Percentiles rank a stretch among this genome's conserved stretches.
Conservation (phyloP, 1,140 invertebrate genomes). For the Euschistus heros region DNA sequence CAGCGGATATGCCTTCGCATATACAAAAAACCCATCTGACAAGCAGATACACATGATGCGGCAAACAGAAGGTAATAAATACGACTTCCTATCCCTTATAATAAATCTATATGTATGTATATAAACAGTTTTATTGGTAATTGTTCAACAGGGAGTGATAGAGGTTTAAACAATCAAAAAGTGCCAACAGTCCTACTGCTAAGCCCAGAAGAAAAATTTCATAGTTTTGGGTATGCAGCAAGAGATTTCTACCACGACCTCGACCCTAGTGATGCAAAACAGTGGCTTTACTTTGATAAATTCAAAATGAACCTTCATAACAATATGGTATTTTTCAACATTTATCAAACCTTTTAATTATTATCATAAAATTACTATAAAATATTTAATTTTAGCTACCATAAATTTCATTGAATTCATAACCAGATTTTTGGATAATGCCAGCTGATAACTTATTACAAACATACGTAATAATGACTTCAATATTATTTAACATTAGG, state of each 20-base stretch:
- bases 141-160: conserved; percentile 40
- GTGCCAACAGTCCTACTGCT: conserved; percentile 47
- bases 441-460: too few species aligned
- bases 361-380: background rate
- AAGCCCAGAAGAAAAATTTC: conserved; percentile 43
- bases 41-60: conserved; percentile 48
- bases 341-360: background rate
- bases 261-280: conserved; percentile 41
- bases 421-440: too few species aligned
- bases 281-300: conserved; percentile 52
- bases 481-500: too few species aligned
- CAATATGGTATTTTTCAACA: conserved; percentile 36
- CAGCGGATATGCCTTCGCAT: conserved; percentile 50
- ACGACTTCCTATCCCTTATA: background rate
- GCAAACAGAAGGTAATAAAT: conserved; percentile 43
- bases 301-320: conserved; percentile 52
- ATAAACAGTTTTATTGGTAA: background rate
- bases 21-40: conserved; percentile 40
- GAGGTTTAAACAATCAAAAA: conserved; percentile 49
- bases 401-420: background rate
- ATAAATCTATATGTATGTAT: background rate
- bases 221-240: conserved; percentile 48
- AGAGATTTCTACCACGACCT: conserved; percentile 48
- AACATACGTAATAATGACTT: too few species aligned
- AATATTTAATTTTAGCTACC: background rate